Base-by-base conservation (phyloP, 1,140 invertebrate genomes). In the Lysiphlebus fabarum region DNA sequence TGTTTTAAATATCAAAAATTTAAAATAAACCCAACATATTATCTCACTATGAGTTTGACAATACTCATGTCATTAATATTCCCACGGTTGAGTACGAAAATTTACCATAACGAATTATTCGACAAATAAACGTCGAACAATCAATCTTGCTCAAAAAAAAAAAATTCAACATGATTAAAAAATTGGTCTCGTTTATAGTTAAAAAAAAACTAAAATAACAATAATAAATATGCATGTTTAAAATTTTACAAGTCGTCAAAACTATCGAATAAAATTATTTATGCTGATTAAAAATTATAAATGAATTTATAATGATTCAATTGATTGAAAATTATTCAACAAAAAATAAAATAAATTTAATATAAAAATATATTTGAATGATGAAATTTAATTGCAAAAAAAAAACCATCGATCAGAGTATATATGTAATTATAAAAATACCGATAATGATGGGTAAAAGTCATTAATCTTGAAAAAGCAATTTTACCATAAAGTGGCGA, bases 31-130 rank as follows among this genome's bases (percentile, higher is more conserved):
- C 17, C 17, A 26, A 26, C 17, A 26, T 26, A n/a, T n/a, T n/a
- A n/a, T 26, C 2, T 26, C 17, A 26, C 4, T 2, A 4, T 26
- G 17, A 26, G 17, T 1, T 1, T 26, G 17, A 26, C 17, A 26
- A 26, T 26, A 26, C 7, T n/a, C 26, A 58, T 33, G 49, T 53
- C 56, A 58, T 58, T 34, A 58, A 58, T 58, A 58, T 51, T 50
- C 38, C 41, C 14, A 14, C 10, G 33, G 41, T 7, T 53, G 41
- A 53, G 34, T 58, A 58, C 41, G 65, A 65, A 71, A 73, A 73
- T 70, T 70, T 67, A 67, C 73, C 69, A 67, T 73, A 76, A 73
- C 72, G 70, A 76, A 75, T 76, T 66, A 70, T 64, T 68, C 66
- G 66, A 69, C 71, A 72, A 73, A 71, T 67, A 67, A 60, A 26